A percentile compares a stretch with the other conserved stretches of the same genome.
phyloP scores from a whole-genome alignment of 2,888 invertebrate genomes.

The Euclidia mi region DNA sequence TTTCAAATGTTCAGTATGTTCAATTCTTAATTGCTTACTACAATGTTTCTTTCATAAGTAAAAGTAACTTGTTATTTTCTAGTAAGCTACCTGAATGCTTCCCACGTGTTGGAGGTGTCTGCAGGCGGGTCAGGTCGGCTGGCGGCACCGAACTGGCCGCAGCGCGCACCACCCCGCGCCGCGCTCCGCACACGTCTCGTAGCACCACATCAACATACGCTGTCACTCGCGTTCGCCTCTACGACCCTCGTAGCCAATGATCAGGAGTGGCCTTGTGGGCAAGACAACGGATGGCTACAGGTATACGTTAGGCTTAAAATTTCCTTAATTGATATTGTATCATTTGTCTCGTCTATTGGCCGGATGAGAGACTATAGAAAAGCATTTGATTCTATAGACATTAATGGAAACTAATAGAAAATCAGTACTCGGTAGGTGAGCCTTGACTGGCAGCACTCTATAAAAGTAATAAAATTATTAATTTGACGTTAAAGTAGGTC shows the following conservation, averaged over 20 bases:
- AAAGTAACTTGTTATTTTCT: no score
- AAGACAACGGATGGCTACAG: conserved; percentile 87
- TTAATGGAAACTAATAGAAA: no score
- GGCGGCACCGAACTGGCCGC: conserved; percentile 80
- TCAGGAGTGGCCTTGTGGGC: conserved; percentile 75
- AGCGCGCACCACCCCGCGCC: conserved; percentile 65
- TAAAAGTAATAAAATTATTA: no score
- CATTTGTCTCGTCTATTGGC: no score
- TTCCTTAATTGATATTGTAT: not conserved
- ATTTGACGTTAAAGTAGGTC: no score
- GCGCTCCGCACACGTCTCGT: conserved; percentile 70
- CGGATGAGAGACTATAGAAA: no score
- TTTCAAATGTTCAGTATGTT: no score
- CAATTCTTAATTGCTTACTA: no score
- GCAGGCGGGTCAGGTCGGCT: conserved; percentile 68
- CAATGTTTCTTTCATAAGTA: no score
- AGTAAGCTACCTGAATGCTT: conserved; percentile 79
- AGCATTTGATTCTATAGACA: no score
- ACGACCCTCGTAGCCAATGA: conserved; percentile 60
- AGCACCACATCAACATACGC: conserved; percentile 78
- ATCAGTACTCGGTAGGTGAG: no score
- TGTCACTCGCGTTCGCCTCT: conserved; percentile 68
- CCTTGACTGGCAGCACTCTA: no score
- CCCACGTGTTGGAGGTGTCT: conserved; percentile 70
- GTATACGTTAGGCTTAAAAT: conserved; percentile 60